Evolutionary conservation across 2,888 invertebrate genomes (phyloP).

Genomic region (Eupithecia dodoneata): DNA sequence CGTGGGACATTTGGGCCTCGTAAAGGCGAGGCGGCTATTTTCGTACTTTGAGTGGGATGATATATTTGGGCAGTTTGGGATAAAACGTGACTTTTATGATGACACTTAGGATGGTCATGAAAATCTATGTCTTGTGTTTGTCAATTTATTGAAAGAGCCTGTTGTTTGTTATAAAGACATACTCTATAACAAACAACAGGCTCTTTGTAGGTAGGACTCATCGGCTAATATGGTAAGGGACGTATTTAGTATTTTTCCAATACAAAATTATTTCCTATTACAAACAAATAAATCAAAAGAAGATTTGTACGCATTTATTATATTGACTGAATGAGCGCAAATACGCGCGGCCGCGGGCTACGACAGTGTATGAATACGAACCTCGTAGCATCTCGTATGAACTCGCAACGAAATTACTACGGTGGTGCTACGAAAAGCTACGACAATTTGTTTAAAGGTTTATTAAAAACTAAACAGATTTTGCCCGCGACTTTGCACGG

Average conservation of each 20-base stretch:
- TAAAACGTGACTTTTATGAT: conserved; percentile 1
- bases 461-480: background rate
- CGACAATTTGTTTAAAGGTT: background rate
- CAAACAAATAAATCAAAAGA: background rate
- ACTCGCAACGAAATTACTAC: background rate
- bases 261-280: background rate
- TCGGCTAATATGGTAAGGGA: background rate
- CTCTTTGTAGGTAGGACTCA: background rate
- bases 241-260: background rate
- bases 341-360: background rate
- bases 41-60: background rate
- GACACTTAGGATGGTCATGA: background rate
- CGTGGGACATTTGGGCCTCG: background rate
- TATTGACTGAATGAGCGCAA: conserved; percentile 1
- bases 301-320: conserved; percentile 1
- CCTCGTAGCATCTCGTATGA: background rate
- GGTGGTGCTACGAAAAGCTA: background rate
- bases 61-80: conserved; percentile 1
- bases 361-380: background rate
- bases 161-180: no score
- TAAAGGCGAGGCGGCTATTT: background rate
- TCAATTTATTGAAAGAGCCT: no score
- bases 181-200: background rate
- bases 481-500: background rate
- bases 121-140: background rate